phyloP scores from a whole-genome alignment of 2,797 vertebrate genomes.

The Scarus forsteni region DNA sequence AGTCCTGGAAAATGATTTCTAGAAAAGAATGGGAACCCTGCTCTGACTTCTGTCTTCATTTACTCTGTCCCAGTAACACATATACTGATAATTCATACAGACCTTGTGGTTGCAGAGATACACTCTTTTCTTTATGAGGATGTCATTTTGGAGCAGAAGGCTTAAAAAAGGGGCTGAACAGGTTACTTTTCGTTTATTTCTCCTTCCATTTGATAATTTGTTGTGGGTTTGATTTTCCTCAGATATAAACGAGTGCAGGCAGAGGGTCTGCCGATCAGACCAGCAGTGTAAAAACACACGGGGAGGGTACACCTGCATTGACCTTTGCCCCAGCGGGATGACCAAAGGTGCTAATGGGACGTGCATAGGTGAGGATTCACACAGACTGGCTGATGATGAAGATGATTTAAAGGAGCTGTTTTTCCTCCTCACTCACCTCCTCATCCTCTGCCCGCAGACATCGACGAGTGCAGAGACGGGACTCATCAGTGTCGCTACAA shows the following conservation, averaged over 20 bases:
- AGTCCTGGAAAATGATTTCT: too few relatives aligned
- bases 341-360: slow-evolving; percentile 92
- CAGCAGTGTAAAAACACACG: slow-evolving; percentile 97
- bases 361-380: slow-evolving; percentile 89
- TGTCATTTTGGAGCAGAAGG: too few relatives aligned
- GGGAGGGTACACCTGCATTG: slow-evolving; percentile 95
- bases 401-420: not conserved
- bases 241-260: slow-evolving; percentile 98
- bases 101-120: too few relatives aligned
- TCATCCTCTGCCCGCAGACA: slow-evolving; percentile 79
- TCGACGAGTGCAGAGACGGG: slow-evolving; percentile 94
- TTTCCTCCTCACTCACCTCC: not conserved
- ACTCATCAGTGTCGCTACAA: slow-evolving; percentile 95
- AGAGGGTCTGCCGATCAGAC: slow-evolving; percentile 93
- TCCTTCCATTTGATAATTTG: too few relatives aligned
- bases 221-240: not conserved
- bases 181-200: too few relatives aligned
- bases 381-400: not conserved
- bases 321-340: slow-evolving; percentile 95
- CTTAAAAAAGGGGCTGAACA: too few relatives aligned
- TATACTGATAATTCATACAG: too few relatives aligned
- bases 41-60: too few relatives aligned
- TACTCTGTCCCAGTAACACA: too few relatives aligned
- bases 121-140: too few relatives aligned
- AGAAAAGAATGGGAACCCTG: too few relatives aligned